Conservation (phyloP, 2,113 vertebrate genomes). For the Arothron firmamentum region DNA sequence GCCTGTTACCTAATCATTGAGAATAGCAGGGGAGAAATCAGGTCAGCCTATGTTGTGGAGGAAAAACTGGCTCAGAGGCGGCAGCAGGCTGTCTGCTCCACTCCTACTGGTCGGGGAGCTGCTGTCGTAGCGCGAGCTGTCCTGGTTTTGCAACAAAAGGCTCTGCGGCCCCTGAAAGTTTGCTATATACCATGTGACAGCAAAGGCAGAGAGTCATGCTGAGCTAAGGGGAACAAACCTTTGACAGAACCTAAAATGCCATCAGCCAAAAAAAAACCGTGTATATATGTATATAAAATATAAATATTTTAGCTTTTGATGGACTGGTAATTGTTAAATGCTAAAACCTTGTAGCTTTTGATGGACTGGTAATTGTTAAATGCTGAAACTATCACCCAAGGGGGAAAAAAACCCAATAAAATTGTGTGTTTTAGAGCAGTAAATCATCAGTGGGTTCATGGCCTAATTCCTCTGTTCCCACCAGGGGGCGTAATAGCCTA, state of each 20-base stretch:
- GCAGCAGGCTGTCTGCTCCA: conserved; percentile 19
- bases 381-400: too few species aligned
- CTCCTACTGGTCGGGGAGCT: conserved; percentile 28
- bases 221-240: not conserved
- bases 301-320: too few species aligned
- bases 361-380: too few species aligned
- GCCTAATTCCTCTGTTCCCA: not conserved
- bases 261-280: not conserved
- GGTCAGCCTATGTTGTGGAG: conserved; percentile 51
- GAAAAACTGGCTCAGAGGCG: not conserved
- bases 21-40: conserved; percentile 59
- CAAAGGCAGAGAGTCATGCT: not conserved
- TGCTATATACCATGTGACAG: not conserved
- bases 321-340: too few species aligned
- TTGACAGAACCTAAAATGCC: not conserved
- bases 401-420: too few species aligned
- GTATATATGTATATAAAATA: too few species aligned
- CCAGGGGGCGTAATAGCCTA: conserved; percentile 93
- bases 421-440: too few species aligned
- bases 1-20: conserved; percentile 70
- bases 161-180: not conserved
- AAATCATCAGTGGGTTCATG: not conserved
- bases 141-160: conserved; percentile 24
- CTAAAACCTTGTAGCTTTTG: too few species aligned
- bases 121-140: conserved; percentile 11